Evolutionary conservation across 2,888 invertebrate genomes (phyloP), one percentile per base, ranked within the genome.

Genomic region (Agrilus mali): DNA sequence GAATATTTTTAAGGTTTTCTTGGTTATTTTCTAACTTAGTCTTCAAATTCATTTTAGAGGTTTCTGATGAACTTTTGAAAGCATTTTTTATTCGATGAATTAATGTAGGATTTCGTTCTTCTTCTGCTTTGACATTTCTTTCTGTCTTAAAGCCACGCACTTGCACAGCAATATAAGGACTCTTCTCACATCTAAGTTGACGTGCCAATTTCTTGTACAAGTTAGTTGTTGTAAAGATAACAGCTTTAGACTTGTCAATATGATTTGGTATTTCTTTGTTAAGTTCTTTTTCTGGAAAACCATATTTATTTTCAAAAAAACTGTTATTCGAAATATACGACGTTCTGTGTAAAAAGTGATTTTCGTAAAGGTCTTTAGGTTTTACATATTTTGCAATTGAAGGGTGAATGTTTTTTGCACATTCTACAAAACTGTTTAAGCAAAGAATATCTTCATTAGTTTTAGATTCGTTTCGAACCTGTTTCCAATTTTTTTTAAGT

Each of bases 131-230:
- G 22, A 82, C 70, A 48, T 75, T 78, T 41, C 87, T 71, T 51
- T 85, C 80, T 0, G 88, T 89, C 68, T 88, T 89, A 63, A 90
- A 90, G 33, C 77, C 77, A 41, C 89, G 74, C 14, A 77, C 70
- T 62, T 82, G 81, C 15, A 77, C 60, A 54, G 68, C 67, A 47
- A 63, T 66, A 13, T 53, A 53, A 50, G 60, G 65, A 17, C 49
- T 53, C 44, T 61, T 64, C 37, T 60, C 53, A 33, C 53, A 49
- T 34, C 51, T 40, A 33, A 66, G 48, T 36, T 59, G 57, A 22
- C 58, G 46, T 2, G 59, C 48, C 22, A 66, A 45, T 36, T 55
- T 60, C 16, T 59, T 55, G 50, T 62, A 63, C 47, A 66, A 64
- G 35, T 36, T 41, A 40, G 31, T 46, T 38, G 14, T 40, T 45